Conservation (phyloP, 2,113 vertebrate genomes). For the Aramus guarauna region DNA sequence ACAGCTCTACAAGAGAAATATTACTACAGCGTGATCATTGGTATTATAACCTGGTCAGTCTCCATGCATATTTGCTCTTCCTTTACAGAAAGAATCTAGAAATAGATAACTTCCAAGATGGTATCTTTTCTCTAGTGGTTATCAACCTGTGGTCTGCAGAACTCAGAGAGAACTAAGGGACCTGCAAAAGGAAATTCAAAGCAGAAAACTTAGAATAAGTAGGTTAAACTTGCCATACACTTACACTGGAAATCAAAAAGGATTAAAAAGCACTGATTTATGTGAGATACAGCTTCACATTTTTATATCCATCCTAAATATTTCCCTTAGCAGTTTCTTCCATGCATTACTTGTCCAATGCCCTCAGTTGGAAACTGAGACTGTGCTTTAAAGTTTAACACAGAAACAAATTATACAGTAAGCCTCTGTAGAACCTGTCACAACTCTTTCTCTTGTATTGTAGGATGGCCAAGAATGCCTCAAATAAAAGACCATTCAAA, state of each 20-base stretch:
- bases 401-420: not conserved
- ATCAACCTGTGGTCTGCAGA: not conserved
- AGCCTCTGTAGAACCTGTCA: not conserved
- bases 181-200: not conserved
- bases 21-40: fast-evolving
- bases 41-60: not conserved
- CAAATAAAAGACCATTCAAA: not conserved
- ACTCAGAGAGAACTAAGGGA: not conserved
- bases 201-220: not conserved
- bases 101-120: not conserved
- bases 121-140: not conserved
- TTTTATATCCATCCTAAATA: not conserved
- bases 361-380: not conserved
- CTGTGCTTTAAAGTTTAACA: not conserved
- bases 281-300: not conserved
- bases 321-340: not conserved
- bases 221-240: slow-evolving; percentile 7
- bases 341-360: not conserved
- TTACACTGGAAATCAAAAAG: not conserved
- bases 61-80: not conserved
- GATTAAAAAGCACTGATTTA: not conserved
- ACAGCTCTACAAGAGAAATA: not conserved
- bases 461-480: not conserved
- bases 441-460: not conserved
- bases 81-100: not conserved